Evolutionary conservation across 92 coral and sea anemone species (phyloP).

Genomic region (Phenganax stokvisi): DNA sequence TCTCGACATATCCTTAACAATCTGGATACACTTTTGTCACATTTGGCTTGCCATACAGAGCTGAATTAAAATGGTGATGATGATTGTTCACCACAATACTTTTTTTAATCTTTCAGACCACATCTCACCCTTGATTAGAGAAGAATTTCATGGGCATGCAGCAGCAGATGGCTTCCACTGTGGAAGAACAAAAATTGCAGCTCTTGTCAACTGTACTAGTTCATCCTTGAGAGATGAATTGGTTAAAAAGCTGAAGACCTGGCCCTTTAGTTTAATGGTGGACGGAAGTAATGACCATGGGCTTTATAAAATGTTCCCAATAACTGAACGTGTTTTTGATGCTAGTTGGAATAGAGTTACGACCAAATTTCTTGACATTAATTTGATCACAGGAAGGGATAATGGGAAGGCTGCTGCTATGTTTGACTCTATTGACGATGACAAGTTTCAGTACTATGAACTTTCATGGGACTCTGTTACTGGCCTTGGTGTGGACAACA

Average conservation of each 20-base stretch:
- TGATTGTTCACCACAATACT: constrained; percentile 54
- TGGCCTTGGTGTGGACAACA: constrained; percentile 57
- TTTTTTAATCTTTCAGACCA: constrained; percentile 50
- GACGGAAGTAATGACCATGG: constrained; percentile 59
- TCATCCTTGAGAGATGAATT: constrained; percentile 39
- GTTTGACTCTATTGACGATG: constrained; percentile 47
- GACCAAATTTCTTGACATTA: constrained; percentile 50
- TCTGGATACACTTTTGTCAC: too few relatives aligned
- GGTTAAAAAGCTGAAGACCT: constrained; percentile 48
- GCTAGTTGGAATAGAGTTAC: constrained; percentile 45
- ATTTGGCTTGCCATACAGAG: neutral
- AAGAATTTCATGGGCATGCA: constrained; percentile 53
- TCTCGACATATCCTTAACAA: too few relatives aligned
- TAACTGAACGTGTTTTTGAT: constrained; percentile 51
- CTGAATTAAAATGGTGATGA: constrained; percentile 49
- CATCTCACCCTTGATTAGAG: constrained; percentile 53
- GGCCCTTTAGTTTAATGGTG: constrained; percentile 53
- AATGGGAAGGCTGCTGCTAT: constrained; percentile 51
- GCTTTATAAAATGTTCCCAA: constrained; percentile 48
- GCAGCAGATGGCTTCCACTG: constrained; percentile 44
- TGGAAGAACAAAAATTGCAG: constrained; percentile 50
- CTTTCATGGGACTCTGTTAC: constrained; percentile 46
- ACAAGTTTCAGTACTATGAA: constrained; percentile 32
- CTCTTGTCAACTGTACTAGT: constrained; percentile 48
- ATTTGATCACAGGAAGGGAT: constrained; percentile 37